phyloP scores from a whole-genome alignment of 2,797 vertebrate genomes.

The Acridotheres tristis region DNA sequence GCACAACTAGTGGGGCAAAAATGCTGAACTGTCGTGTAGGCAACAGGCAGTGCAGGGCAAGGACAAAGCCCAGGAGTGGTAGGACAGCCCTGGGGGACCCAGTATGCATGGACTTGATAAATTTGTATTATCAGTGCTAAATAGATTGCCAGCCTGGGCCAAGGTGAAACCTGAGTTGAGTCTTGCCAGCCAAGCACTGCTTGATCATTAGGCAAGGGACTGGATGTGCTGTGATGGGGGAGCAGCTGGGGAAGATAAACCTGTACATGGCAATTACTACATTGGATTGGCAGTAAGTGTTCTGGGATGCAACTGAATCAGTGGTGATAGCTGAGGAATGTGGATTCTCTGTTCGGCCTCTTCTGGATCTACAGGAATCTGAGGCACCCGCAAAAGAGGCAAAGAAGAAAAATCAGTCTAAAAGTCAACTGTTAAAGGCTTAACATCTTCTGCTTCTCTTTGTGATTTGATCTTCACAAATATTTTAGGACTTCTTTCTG shows the following conservation, averaged over 20 bases:
- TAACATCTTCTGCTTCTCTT: neutral
- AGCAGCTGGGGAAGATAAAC: neutral
- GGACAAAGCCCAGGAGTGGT: neutral
- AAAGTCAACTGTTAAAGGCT: neutral
- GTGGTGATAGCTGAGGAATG: neutral
- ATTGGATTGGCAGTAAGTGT: neutral
- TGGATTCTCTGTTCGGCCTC: neutral
- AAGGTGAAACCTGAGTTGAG: neutral
- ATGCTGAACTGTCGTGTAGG: rapidly evolving
- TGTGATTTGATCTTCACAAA: neutral
- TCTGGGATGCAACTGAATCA: neutral
- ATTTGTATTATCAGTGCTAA: neutral
- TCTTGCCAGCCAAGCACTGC: neutral
- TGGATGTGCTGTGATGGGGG: neutral
- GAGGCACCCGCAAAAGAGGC: neutral
- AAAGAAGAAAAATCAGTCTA: neutral
- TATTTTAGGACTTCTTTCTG: neutral
- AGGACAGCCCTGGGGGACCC: neutral
- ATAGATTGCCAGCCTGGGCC: neutral
- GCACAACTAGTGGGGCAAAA: neutral
- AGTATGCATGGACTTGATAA: neutral
- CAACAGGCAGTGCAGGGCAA: rapidly evolving
- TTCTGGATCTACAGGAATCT: neutral
- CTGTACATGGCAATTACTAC: neutral
- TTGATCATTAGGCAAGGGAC: neutral